Base-by-base conservation (phyloP, 2,797 vertebrate genomes). In the Adelosebastes latens region DNA sequence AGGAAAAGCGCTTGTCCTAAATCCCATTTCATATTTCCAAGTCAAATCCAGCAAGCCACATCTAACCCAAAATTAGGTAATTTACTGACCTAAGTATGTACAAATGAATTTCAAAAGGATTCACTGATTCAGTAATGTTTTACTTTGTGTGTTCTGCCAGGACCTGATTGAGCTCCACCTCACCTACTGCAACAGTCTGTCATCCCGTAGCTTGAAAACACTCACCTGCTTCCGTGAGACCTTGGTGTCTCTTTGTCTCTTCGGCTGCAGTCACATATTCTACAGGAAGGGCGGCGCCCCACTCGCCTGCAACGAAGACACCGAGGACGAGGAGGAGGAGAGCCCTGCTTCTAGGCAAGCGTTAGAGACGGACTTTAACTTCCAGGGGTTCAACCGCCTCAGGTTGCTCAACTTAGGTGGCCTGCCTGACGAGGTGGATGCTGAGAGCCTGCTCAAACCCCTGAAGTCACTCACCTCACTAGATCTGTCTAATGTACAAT, bases 101-200 rank as follows among this genome's bases (percentile, higher is more conserved):
- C 49, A 49, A 8, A 8, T 46, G 8, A 49, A 49, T 61, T n/a
- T n/a, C 29, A n/a, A 61, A 32, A 32, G 9, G 29, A 49, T 25
- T 64, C 62, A 42, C n/a, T 66, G 42, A 20, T 68, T 66, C 49
- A 68, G 13, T 49, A n/a, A 65, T 64, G 7, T 4, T 52, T 39
- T 11, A 3, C 12, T 53, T 4, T 76, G 1, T 69, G 24, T 76
- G 8, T 42, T 71, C 70, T 75, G 10, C 36, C 87, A 99, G 98
- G 98, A 99, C 90, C 96, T 99, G 76, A 97, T 99, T 4, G 98
- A 99, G 93, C 97, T 99, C 13, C 97, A 97, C 88, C 94, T 99
- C 91, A 99, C 96, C 82, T 98, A 97, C 96, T 99, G 98, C 70
- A 97, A 97, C 94, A 97, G 96, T 77, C 93, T 99, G 78, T 97